Evolutionary conservation across 2,888 invertebrate species (phyloP).

Genomic region (Matsumyia berberina): DNA sequence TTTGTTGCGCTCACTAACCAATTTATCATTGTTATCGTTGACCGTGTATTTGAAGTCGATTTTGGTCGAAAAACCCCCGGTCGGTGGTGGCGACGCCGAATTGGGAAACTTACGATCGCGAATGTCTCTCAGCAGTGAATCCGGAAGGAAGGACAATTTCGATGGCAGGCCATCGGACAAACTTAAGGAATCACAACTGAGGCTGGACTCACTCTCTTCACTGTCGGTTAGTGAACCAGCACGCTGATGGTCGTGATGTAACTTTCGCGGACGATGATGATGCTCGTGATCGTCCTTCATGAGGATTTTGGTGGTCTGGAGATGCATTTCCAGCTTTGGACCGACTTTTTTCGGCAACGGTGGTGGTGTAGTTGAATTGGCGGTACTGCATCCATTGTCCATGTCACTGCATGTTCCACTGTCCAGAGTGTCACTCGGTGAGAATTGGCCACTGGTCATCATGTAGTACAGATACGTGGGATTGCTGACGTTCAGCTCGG

Average conservation of each 20-base stretch:
- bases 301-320: conserved; percentile 81
- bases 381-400: conserved; percentile 84
- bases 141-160: conserved; percentile 87
- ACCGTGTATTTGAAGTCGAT: conserved; percentile 66
- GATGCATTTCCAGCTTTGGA: conserved; percentile 83
- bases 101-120: conserved; percentile 85
- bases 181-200: conserved; percentile 93
- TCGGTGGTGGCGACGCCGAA: conserved; percentile 30
- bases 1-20: conserved; percentile 68
- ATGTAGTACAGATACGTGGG: conserved; percentile 83
- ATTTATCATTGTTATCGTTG: conserved; percentile 66
- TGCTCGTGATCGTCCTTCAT: conserved; percentile 73
- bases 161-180: conserved; percentile 85
- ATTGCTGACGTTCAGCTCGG: conserved; percentile 81
- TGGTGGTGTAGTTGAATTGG: conserved; percentile 84
- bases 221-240: conserved; percentile 87
- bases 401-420: conserved; percentile 94
- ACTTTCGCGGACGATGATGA: conserved; percentile 84
- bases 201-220: conserved; percentile 88
- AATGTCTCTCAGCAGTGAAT: conserved; percentile 89
- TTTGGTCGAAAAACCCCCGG: conserved; percentile 54
- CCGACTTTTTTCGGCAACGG: conserved; percentile 86
- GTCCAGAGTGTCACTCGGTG: conserved; percentile 92
- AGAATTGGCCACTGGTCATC: conserved; percentile 92
- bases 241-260: conserved; percentile 81